A percentile compares a stretch with the other conserved stretches of the same genome.
Conservation (phyloP, 2,888 invertebrate species). For the Galeopsomyia nigrocyanea region DNA sequence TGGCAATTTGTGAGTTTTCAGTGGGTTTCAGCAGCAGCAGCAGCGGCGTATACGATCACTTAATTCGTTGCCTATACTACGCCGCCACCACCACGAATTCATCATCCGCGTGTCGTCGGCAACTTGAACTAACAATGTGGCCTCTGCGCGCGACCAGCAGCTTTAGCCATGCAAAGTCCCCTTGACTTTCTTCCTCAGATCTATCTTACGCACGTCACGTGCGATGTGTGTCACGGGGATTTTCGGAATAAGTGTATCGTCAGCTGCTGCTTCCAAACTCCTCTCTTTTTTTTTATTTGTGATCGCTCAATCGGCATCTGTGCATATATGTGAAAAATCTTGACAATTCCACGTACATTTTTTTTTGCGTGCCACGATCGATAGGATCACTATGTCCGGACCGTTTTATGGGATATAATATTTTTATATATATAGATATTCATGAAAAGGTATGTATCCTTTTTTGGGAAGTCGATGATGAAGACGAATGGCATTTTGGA, state of each 20-base stretch:
- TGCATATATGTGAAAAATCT: too few species aligned
- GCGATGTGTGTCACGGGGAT: constrained; percentile 47
- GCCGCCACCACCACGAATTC: constrained; percentile 48
- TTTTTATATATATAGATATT: constrained; percentile 41
- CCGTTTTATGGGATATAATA: constrained; percentile 37
- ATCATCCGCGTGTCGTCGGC: constrained; percentile 56
- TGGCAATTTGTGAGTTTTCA: constrained; percentile 54
- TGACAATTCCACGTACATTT: neutral
- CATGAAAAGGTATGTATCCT: neutral
- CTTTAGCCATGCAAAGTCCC: constrained; percentile 30
- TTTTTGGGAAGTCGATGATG: constrained; percentile 33
- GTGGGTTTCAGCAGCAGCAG: constrained; percentile 32
- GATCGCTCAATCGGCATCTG: too few species aligned
- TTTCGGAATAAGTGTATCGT: constrained; percentile 24
- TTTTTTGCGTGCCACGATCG: constrained; percentile 27
- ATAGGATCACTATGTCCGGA: constrained; percentile 45
- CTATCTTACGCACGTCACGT: constrained; percentile 48
- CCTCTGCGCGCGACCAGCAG: neutral
- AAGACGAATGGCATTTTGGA: constrained; percentile 43
- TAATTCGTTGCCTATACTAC: neutral
- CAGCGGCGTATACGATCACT: constrained; percentile 4
- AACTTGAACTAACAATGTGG: constrained; percentile 50
- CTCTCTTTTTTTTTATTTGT: too few species aligned
- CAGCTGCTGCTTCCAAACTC: constrained; percentile 34
- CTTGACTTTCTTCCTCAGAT: constrained; percentile 41